Evolutionary conservation across 2,113 vertebrate genomes (phyloP).

Genomic region (Mionectes macconnelli): DNA sequence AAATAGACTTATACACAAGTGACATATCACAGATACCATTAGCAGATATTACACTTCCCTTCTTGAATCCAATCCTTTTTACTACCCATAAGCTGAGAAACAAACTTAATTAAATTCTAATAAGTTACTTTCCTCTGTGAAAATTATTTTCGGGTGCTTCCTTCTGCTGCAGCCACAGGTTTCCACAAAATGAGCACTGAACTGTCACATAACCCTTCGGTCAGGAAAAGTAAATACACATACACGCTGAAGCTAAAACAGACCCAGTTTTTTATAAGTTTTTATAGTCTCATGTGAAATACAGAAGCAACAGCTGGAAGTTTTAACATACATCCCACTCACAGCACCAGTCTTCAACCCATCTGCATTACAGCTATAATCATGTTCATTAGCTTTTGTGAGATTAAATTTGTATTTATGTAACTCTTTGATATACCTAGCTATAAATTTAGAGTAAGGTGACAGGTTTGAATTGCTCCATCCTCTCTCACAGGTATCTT

Average conservation of each 20-base stretch:
- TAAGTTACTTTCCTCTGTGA: not conserved
- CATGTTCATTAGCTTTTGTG: not conserved
- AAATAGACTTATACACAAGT: not conserved
- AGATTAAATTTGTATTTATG: not conserved
- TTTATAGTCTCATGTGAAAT: not conserved
- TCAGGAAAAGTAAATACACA: not conserved
- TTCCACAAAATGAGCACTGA: not conserved
- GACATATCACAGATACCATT: not conserved
- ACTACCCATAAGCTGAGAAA: not conserved
- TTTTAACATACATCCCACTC: not conserved
- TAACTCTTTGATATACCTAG: not conserved
- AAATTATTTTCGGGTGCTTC: not conserved
- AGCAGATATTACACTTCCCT: not conserved
- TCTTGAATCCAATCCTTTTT: not conserved
- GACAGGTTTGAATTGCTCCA: not conserved
- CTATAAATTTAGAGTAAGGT: not conserved
- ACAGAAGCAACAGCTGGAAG: conserved; percentile 9
- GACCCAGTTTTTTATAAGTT: not conserved
- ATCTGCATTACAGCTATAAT: not conserved
- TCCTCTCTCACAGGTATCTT: not conserved
- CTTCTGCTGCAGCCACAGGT: not conserved
- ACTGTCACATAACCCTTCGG: not conserved
- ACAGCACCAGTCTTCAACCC: not conserved
- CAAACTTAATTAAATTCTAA: not conserved
- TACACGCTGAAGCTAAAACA: not conserved